A percentile compares a stretch with the other conserved stretches of the same genome.
Evolutionary conservation across 2,888 invertebrate genomes (phyloP).

Genomic region (Trachelus troglodyta): DNA sequence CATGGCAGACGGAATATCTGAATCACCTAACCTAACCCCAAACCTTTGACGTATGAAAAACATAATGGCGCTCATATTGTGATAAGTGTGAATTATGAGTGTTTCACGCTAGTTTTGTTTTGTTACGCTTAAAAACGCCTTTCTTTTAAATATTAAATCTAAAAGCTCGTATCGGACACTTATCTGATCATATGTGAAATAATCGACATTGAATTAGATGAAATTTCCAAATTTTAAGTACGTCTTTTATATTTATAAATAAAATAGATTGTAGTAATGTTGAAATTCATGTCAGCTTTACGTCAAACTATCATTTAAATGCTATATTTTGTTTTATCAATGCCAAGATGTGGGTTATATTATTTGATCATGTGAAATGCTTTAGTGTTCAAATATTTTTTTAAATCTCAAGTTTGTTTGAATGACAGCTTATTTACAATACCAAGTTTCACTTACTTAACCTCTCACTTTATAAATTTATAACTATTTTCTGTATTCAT

Average conservation of each 20-base stretch:
- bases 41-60: conserved; percentile 32
- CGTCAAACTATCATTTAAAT: background rate
- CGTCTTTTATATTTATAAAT: conserved; percentile 5
- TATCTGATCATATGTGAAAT: background rate
- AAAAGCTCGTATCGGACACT: background rate
- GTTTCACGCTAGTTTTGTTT: conserved; percentile 19
- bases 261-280: background rate
- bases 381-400: background rate
- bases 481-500: background rate
- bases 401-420: background rate
- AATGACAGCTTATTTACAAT: background rate
- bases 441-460: background rate
- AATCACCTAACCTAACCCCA: conserved; percentile 26
- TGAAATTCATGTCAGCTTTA: background rate
- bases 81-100: conserved; percentile 21
- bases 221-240: background rate
- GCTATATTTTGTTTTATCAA: background rate
- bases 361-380: background rate
- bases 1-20: background rate
- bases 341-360: background rate
- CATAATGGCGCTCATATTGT: conserved; percentile 33
- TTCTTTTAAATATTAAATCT: background rate
- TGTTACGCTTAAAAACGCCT: conserved; percentile 2
- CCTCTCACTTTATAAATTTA: background rate
- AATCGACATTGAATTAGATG: background rate